Evolutionary conservation across 2,888 invertebrate species (phyloP), one percentile per base, ranked within the genome.

Genomic region (Rhimphoctona megacephalus): DNA sequence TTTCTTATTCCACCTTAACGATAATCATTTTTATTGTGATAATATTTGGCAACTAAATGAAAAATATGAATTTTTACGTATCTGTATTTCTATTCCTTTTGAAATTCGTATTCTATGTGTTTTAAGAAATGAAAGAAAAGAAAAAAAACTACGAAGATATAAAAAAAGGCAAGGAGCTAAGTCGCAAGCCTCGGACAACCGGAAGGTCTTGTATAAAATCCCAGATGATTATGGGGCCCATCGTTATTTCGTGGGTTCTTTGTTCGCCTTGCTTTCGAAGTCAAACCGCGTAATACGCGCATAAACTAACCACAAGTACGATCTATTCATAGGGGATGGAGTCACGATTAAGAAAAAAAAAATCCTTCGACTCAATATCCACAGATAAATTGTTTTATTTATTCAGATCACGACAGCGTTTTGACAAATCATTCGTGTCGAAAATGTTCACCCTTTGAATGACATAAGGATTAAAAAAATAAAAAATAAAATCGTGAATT

Each of bases 271-370:
- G 52, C 49, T 52, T 52, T 77, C 52, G 49, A 49, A 77, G 77
- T 77, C 77, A 25, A 52, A 36, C 11, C 77, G 66, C 77, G 77
- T 77, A 77, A 77, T 22, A 66, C 66, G 64, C 66, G 33, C 77
- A 67, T 77, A 77, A 77, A 77, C 30, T 49, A 19, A 66, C 49
- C 49, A 52, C n/a, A 66, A 66, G 66, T 77, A 49, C 66, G 49
- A 77, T 77, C 74, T 57, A 39, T 54, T 46, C 43, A 77, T 49
- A n/a, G 64, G 17, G 19, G 14, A 33, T 66, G 64, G 33, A 77
- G 46, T 77, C 64, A 49, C 76, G 52, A 77, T n/a, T 64, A 22
- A 46, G 57, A 73, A 73, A 46, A 73, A 73, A 73, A 72, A 19
- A 14, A 54, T 33, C 54, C 22, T 64, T 77, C 66, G 54, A 25